Evolutionary conservation across 2,797 vertebrate genomes (phyloP), one percentile per base, ranked within the genome.

Genomic region (Alfaro cultratus): DNA sequence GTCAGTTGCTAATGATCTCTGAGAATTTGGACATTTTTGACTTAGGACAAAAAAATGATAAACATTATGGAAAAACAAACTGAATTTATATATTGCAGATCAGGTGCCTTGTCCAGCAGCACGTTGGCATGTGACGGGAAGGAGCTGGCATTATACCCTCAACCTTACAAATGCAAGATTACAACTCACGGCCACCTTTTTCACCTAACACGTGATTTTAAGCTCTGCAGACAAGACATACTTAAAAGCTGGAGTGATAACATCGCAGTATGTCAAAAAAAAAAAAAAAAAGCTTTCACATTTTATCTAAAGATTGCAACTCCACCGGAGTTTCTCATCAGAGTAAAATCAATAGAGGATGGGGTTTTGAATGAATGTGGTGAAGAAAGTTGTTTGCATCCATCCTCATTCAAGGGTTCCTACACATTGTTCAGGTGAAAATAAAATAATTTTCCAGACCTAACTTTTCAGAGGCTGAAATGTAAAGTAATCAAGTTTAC

Each of bases 221-320:
- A 45, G 2, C 1, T 31, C 47, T 74, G 73, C n/a, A 80, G 76
- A 89, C 83, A 85, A 46, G 68, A 73, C 31, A 36, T 2, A 1
- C 67, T 76, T 15, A 31, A 36, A 84, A 73, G 62, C 77, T 81
- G 62, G 75, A 75, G 77, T 64, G 84, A 85, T 87, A 81, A 74
- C 72, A 82, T 84, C 74, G 85, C 53, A 68, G 47, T 39, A 80
- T 34, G 81, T 68, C 64, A 45, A 7, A 21, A 71, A 75, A 83
- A 81, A 1, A 1, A 8, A 8, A 0, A 39, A 39, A 36, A 21
- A 75, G 75, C 57, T 81, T 60, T 31, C 31, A 46, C 73, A 82
- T 34, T 57, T 67, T 29, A 76, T 78, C 29, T 76, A 23, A 83
- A 85, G 84, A 55, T 80, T 47, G 83, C 4, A 78, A 46, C 2